These are phyloP conservation scores for Chironomus riparius DNA, from an alignment of 2,888 invertebrate species.

Conservation along the genomic window DNA sequence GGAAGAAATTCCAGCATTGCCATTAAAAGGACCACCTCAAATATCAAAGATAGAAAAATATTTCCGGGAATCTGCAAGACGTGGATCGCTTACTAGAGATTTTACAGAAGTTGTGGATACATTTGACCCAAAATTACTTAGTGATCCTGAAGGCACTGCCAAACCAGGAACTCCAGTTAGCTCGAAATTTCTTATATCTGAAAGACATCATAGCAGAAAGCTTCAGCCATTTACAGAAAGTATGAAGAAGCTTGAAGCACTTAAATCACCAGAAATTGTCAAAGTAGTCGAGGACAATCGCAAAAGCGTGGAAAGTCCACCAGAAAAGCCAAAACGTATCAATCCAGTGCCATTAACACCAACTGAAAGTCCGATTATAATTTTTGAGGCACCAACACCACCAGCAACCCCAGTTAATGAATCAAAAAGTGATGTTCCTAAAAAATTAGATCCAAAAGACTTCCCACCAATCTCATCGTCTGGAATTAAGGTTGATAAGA, in stretches of 20 bases:
- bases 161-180: conserved; percentile 17
- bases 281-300: no score
- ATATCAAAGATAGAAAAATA: conserved; percentile 7
- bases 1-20: background rate
- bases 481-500: no score
- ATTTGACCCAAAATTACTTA: background rate
- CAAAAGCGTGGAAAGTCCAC: background rate
- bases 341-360: background rate
- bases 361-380: background rate
- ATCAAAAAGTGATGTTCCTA: no score
- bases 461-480: background rate
- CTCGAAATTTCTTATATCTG: background rate
- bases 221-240: background rate
- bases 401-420: background rate
- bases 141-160: background rate
- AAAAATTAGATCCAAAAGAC: background rate
- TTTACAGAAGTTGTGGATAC: conserved; percentile 18
- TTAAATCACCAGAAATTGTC: background rate
- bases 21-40: background rate
- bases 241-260: background rate
- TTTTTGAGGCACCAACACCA: no score
- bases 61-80: conserved; percentile 18
- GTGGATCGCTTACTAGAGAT: conserved; percentile 9
- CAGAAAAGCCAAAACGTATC: background rate
- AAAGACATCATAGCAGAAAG: background rate